A percentile compares a stretch with the other conserved stretches of the same genome.
phyloP scores from a whole-genome alignment of 2,797 vertebrate species.

The Manis crassicaudata region DNA sequence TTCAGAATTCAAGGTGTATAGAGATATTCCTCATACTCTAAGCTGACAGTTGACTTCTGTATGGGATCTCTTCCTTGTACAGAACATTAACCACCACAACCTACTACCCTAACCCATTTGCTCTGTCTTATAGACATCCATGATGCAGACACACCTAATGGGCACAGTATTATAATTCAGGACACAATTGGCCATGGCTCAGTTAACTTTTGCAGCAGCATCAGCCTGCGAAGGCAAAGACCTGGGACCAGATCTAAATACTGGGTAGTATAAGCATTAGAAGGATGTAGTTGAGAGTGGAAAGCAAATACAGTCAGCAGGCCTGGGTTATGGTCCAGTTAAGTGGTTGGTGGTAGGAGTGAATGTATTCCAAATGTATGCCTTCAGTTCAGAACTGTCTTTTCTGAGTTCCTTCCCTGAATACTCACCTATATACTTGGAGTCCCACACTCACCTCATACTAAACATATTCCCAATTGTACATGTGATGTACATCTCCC shows the following conservation, averaged over 20 bases:
- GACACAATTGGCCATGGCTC: background rate
- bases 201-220: slow-evolving; percentile 16
- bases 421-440: background rate
- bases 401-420: background rate
- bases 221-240: background rate
- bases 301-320: background rate
- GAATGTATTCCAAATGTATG: background rate
- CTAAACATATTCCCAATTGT: background rate
- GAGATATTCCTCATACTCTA: background rate
- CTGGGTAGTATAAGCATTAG: background rate
- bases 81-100: background rate
- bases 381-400: background rate
- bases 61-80: background rate
- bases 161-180: background rate
- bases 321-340: background rate
- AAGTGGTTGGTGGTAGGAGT: background rate
- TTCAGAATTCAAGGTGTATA: slow-evolving; percentile 18
- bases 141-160: background rate
- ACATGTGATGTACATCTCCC: background rate
- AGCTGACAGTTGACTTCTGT: slow-evolving; percentile 9
- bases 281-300: background rate
- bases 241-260: background rate
- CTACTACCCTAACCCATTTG: background rate
- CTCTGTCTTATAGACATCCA: background rate
- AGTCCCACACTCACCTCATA: background rate